phyloP scores from a whole-genome alignment of 1,140 invertebrate species.

The Diuraphis noxia region DNA sequence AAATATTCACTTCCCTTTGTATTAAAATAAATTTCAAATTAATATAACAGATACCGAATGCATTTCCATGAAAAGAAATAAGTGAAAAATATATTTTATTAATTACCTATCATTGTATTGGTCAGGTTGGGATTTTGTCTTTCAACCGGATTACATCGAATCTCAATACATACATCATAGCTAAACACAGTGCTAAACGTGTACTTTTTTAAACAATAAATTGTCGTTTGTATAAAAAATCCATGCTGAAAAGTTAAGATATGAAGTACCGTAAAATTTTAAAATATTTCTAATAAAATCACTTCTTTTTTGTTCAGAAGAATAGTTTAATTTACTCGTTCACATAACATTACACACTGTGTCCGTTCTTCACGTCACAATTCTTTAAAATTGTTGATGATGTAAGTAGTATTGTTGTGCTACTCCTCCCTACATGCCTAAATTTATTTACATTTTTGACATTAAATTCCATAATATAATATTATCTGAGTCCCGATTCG shows the following conservation, averaged over 20 bases:
- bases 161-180: not conserved
- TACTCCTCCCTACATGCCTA: not conserved
- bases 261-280: too few relatives aligned
- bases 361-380: not conserved
- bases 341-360: not conserved
- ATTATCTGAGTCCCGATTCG: not conserved
- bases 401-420: too few relatives aligned
- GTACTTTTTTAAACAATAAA: not conserved
- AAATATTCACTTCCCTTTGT: not conserved
- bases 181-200: not conserved
- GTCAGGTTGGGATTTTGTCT: not conserved
- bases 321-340: not conserved
- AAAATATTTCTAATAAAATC: not conserved
- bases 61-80: not conserved
- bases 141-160: not conserved
- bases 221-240: not conserved
- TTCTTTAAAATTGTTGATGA: too few relatives aligned
- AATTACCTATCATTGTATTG: too few relatives aligned
- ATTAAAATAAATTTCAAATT: not conserved
- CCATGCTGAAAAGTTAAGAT: not conserved
- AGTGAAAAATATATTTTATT: not conserved
- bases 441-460: not conserved
- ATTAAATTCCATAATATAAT: not conserved
- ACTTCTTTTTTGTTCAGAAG: not conserved
- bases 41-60: not conserved